phyloP scores from a whole-genome alignment of 2,888 invertebrate species.

The Alloplasta piceator region DNA sequence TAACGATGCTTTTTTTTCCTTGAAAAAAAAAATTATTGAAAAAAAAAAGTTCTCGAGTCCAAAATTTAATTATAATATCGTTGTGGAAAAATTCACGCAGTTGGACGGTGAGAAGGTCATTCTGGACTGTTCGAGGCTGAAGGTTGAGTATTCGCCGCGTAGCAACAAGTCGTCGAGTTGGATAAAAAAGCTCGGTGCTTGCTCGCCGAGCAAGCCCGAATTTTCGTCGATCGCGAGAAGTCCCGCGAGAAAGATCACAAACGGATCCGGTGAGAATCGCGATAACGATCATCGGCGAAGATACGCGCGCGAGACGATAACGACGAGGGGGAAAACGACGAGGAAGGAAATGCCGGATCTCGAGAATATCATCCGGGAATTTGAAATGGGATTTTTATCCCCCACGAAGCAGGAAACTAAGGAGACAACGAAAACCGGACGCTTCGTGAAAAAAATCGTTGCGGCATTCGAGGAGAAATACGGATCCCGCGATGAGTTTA shows the following conservation, averaged over 20 bases:
- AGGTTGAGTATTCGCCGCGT: conserved; percentile 39
- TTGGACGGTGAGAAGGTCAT: conserved; percentile 7
- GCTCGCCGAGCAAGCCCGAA: conserved; percentile 58
- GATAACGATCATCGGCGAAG: conserved; percentile 14
- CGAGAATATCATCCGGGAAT: conserved; percentile 72
- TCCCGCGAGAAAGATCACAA: conserved; percentile 23
- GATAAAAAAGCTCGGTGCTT: conserved; percentile 63
- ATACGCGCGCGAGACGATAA: conserved; percentile 10
- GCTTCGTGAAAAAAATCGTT: conserved; percentile 76
- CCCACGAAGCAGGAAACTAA: conserved; percentile 59
- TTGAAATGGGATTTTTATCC: conserved; percentile 71
- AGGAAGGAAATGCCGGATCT: conserved; percentile 64
- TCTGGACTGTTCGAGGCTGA: conserved; percentile 7
- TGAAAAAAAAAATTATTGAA: background rate
- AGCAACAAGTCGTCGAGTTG: conserved; percentile 58
- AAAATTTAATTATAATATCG: conserved; percentile 11
- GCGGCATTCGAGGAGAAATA: conserved; percentile 75
- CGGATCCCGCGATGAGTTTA: conserved; percentile 60
- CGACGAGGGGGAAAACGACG: background rate
- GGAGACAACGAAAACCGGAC: conserved; percentile 63
- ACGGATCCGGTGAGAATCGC: background rate
- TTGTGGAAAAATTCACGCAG: conserved; percentile 22
- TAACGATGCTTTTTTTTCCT: background rate
- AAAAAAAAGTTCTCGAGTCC: background rate
- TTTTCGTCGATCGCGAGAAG: conserved; percentile 28